Percentiles rank a stretch among this genome's conserved stretches.
Evolutionary conservation across 2,113 vertebrate species (phyloP).

Genomic region (Aegotheles bennettii): DNA sequence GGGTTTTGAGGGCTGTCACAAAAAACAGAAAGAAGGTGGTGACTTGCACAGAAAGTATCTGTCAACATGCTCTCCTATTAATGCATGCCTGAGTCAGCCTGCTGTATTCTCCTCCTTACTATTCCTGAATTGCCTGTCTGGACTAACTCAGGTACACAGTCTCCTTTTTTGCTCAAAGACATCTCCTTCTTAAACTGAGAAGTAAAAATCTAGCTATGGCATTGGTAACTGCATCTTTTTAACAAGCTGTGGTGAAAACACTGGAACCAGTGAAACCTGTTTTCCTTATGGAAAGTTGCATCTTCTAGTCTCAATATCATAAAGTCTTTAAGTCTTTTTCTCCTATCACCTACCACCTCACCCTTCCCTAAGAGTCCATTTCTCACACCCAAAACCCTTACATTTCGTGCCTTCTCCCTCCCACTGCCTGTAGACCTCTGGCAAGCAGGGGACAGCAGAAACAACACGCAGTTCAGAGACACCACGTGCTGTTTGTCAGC

Average conservation of each 20-base stretch:
- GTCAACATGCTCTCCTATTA: background rate
- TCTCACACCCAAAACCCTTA: background rate
- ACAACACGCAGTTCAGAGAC: rapidly evolving
- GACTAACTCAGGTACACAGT: background rate
- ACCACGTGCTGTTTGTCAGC: background rate
- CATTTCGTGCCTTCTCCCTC: background rate
- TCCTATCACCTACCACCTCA: background rate
- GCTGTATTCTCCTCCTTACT: background rate
- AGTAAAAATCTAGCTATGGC: background rate
- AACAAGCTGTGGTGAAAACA: background rate
- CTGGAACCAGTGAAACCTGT: background rate
- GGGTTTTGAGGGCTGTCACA: background rate
- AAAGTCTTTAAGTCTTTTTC: background rate
- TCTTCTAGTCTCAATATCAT: background rate
- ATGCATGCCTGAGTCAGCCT: background rate
- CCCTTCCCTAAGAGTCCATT: background rate
- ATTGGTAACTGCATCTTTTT: background rate
- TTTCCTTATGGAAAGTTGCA: background rate
- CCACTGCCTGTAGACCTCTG: background rate
- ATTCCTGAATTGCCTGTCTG: background rate
- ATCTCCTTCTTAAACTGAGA: background rate
- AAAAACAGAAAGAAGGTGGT: background rate
- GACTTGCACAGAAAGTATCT: background rate
- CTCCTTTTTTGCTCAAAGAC: background rate
- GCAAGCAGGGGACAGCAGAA: background rate